phyloP scores from a whole-genome alignment of 1,140 invertebrate genomes.

The Oreohelix idahoensis region DNA sequence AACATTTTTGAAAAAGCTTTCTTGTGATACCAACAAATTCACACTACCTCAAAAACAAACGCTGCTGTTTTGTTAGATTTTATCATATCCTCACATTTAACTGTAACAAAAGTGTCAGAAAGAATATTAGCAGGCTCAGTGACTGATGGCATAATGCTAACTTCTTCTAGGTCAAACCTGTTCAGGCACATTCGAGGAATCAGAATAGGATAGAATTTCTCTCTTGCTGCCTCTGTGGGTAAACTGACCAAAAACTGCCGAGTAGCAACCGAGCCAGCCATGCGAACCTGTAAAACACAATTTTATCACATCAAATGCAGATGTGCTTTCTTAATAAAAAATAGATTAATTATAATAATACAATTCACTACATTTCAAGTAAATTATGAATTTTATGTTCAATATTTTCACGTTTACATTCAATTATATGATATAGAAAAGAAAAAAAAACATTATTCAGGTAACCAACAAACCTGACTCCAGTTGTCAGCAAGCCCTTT shows the following conservation, averaged over 20 bases:
- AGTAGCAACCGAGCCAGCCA: slow-evolving; percentile 76
- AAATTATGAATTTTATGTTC: no score
- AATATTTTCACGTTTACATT: no score
- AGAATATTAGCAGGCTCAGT: background rate
- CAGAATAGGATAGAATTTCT: slow-evolving; percentile 74
- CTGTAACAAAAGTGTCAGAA: background rate
- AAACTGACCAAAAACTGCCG: slow-evolving; percentile 75
- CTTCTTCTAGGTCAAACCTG: slow-evolving; percentile 64
- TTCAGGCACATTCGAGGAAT: slow-evolving; percentile 77
- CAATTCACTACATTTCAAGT: no score
- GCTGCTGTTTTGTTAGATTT: background rate
- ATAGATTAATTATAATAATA: no score
- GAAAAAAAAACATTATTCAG: no score
- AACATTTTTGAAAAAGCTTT: no score
- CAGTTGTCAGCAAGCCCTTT: slow-evolving; percentile 77
- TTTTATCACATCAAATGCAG: no score
- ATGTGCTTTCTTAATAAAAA: no score
- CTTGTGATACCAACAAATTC: no score
- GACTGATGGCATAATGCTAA: background rate
- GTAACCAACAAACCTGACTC: slow-evolving; percentile 74
- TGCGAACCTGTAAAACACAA: slow-evolving; percentile 70
- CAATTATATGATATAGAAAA: no score
- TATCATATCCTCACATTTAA: background rate
- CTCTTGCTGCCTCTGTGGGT: slow-evolving; percentile 69
- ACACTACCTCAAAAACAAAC: background rate